A percentile compares a stretch with the other conserved stretches of the same genome.
phyloP scores from a whole-genome alignment of 2,888 invertebrate genomes.

The Megastigmus dorsalis region DNA sequence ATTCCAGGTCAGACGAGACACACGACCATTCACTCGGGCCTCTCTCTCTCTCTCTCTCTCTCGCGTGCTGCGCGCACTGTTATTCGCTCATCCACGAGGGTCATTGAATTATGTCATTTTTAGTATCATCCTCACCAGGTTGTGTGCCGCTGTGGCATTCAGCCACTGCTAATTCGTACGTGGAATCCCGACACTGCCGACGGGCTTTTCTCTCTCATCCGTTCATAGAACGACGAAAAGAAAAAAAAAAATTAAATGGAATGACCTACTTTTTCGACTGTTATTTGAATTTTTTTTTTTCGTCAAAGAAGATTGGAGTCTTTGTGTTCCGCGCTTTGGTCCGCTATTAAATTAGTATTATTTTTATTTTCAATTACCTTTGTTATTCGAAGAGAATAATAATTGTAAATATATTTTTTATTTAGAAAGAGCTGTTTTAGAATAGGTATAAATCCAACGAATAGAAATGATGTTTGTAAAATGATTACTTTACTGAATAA shows the following conservation, averaged over 20 bases:
- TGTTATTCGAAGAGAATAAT: too few species aligned
- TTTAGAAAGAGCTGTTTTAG: too few species aligned
- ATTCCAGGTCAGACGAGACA: conserved; percentile 44
- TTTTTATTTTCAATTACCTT: too few species aligned
- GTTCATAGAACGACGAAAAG: too few species aligned
- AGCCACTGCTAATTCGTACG: conserved; percentile 11
- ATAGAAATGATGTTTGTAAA: too few species aligned
- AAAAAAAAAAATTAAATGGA: neutral
- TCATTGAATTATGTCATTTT: conserved; percentile 43
- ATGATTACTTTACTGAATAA: too few species aligned
- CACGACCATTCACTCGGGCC: conserved; percentile 10
- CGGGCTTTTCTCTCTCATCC: neutral
- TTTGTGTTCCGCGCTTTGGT: too few species aligned
- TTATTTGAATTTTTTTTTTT: conserved; percentile 11
- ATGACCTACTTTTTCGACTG: conserved; percentile 12
- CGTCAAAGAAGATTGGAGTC: too few species aligned
- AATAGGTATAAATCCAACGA: too few species aligned
- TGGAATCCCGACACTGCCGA: neutral
- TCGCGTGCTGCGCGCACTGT: neutral
- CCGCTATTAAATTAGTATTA: too few species aligned
- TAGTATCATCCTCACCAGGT: conserved; percentile 11
- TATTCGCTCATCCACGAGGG: conserved; percentile 13
- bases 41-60: neutral
- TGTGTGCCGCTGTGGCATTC: neutral
- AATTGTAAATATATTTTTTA: too few species aligned